Evolutionary conservation across 2,888 invertebrate genomes (phyloP).

Genomic region (Geophilus truncorum): DNA sequence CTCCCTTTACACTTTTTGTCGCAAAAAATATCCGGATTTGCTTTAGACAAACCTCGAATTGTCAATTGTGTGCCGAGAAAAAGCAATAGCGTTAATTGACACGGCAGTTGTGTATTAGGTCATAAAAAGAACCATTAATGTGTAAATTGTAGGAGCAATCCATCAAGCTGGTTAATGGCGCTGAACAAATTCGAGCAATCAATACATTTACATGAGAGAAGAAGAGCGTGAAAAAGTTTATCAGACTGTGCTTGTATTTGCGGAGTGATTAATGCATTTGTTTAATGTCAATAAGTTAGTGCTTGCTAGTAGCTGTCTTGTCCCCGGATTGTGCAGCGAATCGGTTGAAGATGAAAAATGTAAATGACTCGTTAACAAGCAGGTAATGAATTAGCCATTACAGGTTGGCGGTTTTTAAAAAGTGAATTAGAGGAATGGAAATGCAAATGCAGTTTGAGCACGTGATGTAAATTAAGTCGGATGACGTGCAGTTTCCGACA

Average conservation of each 20-base stretch:
- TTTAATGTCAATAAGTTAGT: neutral
- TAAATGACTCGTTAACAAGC: too few species aligned
- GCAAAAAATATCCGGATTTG: too few species aligned
- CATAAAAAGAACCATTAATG: neutral
- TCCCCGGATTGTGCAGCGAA: neutral
- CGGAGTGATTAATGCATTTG: neutral
- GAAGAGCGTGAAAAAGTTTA: neutral
- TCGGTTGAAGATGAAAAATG: too few species aligned
- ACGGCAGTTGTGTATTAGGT: neutral
- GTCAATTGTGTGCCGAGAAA: neutral
- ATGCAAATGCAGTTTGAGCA: too few species aligned
- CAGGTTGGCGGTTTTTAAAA: too few species aligned
- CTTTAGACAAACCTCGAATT: too few species aligned
- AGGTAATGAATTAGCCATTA: too few species aligned
- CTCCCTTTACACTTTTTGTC: neutral
- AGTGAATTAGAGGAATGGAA: too few species aligned
- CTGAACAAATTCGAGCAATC: neutral
- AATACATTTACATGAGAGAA: neutral
- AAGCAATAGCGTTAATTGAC: neutral
- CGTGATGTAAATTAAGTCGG: too few species aligned
- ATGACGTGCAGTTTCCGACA: too few species aligned
- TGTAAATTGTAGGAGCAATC: neutral
- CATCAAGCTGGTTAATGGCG: neutral
- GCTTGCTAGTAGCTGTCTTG: neutral
- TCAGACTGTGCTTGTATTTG: neutral